These are phyloP conservation scores for Tor tambroides DNA, from an alignment of 2,113 vertebrate genomes.

Conservation along the genomic window DNA sequence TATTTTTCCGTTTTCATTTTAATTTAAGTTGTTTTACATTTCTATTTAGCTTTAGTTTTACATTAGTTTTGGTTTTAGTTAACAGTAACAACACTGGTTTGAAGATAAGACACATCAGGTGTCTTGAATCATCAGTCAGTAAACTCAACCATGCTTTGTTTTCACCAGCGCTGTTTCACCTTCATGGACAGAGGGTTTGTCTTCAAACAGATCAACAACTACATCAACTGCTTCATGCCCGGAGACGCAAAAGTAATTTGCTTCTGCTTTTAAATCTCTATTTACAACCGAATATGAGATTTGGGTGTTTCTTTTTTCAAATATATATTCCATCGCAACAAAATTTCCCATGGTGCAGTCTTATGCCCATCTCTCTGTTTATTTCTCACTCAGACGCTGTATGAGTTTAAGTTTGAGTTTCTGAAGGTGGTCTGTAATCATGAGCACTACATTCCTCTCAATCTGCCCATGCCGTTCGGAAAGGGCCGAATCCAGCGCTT, in stretches of 20 bases:
- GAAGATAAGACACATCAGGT: neutral
- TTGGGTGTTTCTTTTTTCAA: neutral
- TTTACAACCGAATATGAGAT: neutral
- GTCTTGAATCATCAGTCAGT: neutral
- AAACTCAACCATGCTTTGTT: neutral
- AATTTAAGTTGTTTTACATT: neutral
- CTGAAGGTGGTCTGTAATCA: slow-evolving; percentile 95
- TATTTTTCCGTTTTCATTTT: no score
- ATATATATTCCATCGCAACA: neutral
- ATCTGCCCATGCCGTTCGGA: slow-evolving; percentile 98
- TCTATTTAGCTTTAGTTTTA: neutral
- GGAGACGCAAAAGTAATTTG: slow-evolving; percentile 90
- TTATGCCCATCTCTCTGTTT: neutral
- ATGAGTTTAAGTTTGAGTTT: slow-evolving; percentile 99
- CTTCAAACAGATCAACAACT: slow-evolving; percentile 99
- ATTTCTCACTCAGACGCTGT: slow-evolving; percentile 84
- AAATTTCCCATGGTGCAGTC: neutral
- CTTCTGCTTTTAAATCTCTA: neutral
- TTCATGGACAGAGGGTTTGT: slow-evolving; percentile 97
- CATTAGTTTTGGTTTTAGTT: neutral
- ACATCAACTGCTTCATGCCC: slow-evolving; percentile 92
- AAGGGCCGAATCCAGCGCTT: slow-evolving; percentile 95
- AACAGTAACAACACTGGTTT: neutral
- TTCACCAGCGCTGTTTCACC: slow-evolving; percentile 91
- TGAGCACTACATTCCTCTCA: slow-evolving; percentile 95